Evolutionary conservation across 2,888 invertebrate species (phyloP).

Genomic region (Eupeodes latifasciatus): DNA sequence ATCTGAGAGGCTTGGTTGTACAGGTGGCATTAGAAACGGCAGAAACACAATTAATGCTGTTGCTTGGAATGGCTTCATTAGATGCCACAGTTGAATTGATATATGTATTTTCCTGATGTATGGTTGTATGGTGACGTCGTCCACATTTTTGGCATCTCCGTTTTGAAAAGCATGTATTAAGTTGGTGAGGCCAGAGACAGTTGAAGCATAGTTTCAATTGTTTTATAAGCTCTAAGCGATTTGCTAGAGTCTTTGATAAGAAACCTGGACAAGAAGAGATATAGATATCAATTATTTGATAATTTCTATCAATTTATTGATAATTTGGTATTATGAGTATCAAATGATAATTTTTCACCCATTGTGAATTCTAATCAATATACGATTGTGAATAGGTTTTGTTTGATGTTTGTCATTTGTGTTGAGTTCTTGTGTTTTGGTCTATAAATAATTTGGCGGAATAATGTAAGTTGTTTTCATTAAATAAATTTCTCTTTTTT

Average conservation of each 20-base stretch:
- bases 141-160: slow-evolving; percentile 38
- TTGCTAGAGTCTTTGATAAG: neutral
- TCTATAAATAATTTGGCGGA: no score
- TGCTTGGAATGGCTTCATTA: neutral
- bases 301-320: no score
- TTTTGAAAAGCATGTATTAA: slow-evolving; percentile 25
- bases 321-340: no score
- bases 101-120: slow-evolving; percentile 2
- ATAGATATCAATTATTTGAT: no score
- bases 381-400: no score
- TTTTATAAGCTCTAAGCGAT: slow-evolving; percentile 14
- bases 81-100: neutral
- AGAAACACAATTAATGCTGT: neutral
- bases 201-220: slow-evolving; percentile 30
- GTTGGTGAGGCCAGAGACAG: slow-evolving; percentile 38
- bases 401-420: no score
- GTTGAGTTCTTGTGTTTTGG: no score
- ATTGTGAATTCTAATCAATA: no score
- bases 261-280: slow-evolving; percentile 8
- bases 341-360: no score
- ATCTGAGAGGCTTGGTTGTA: neutral
- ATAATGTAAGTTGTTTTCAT: no score
- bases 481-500: no score
- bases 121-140: slow-evolving; percentile 34
- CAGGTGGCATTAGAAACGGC: neutral